These are phyloP conservation scores for Gobiocypris rarus DNA, from an alignment of 2,113 vertebrate genomes.

Conservation along the genomic window DNA sequence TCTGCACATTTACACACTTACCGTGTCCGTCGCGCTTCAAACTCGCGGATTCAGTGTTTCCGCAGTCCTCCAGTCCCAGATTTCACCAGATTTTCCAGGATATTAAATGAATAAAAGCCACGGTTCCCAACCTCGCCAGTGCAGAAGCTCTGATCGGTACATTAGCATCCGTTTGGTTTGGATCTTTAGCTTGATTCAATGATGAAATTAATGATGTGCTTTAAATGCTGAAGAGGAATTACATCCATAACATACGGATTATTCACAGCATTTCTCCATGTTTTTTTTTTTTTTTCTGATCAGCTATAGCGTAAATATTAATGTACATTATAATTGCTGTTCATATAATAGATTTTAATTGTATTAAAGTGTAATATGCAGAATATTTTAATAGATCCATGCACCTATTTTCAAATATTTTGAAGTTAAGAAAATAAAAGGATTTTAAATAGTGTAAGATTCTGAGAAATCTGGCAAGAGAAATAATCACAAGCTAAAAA, in stretches of 20 bases:
- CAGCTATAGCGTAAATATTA: background rate
- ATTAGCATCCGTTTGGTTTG: slow-evolving; percentile 68
- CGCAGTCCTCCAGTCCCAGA: slow-evolving; percentile 55
- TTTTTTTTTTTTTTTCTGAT: too few relatives aligned
- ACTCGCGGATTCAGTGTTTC: background rate
- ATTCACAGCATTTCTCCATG: too few relatives aligned
- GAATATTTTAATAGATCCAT: background rate
- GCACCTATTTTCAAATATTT: too few relatives aligned
- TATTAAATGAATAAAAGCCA: slow-evolving; percentile 73
- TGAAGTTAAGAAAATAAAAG: too few relatives aligned
- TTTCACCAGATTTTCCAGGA: slow-evolving; percentile 78
- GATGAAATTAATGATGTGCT: slow-evolving; percentile 49
- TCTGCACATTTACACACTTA: too few relatives aligned
- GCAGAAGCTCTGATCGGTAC: slow-evolving; percentile 65
- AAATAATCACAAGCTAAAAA: background rate
- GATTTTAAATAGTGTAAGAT: background rate
- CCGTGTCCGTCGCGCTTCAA: too few relatives aligned
- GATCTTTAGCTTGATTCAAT: slow-evolving; percentile 64
- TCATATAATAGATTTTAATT: background rate
- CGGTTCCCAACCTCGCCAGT: slow-evolving; percentile 53
- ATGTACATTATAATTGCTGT: background rate
- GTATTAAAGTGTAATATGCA: too few relatives aligned
- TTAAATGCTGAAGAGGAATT: background rate
- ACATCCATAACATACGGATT: background rate
- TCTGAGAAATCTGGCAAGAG: background rate